Evolutionary conservation across 2,113 vertebrate species (phyloP).

Genomic region (Hippocampus abdominalis): DNA sequence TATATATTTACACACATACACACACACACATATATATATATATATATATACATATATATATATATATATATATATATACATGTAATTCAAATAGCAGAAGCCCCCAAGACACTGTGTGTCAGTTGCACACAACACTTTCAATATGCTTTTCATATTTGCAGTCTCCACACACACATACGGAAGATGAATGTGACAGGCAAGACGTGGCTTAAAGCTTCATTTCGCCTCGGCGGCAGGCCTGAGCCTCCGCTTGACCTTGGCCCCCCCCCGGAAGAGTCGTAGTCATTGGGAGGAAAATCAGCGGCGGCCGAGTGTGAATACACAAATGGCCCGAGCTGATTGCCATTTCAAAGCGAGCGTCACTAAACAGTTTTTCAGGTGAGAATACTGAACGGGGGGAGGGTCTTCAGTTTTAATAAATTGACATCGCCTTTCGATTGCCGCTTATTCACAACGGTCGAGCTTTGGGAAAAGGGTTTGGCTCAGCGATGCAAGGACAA

Average conservation of each 20-base stretch:
- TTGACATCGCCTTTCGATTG: background rate
- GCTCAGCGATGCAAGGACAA: background rate
- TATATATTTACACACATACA: too few relatives aligned
- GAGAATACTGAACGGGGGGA: background rate
- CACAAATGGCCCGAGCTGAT: conserved; percentile 36
- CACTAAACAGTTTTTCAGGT: background rate
- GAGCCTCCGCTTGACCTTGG: conserved; percentile 49
- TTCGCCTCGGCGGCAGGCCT: conserved; percentile 24
- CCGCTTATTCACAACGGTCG: background rate
- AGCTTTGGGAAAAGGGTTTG: background rate
- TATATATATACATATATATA: too few relatives aligned
- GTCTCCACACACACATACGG: background rate
- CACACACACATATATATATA: too few relatives aligned
- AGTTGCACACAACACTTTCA: too few relatives aligned
- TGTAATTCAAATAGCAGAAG: too few relatives aligned
- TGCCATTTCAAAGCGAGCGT: conserved; percentile 11
- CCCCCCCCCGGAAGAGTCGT: conserved; percentile 15
- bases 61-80: too few relatives aligned
- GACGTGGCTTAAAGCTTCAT: conserved; percentile 40
- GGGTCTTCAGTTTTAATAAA: background rate
- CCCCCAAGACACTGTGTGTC: background rate
- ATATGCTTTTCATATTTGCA: background rate
- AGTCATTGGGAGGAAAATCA: conserved; percentile 44
- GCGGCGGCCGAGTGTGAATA: conserved; percentile 16
- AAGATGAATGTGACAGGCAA: conserved; percentile 40